phyloP scores from a whole-genome alignment of 2,888 invertebrate species.

The Euspilapteryx auroguttella region DNA sequence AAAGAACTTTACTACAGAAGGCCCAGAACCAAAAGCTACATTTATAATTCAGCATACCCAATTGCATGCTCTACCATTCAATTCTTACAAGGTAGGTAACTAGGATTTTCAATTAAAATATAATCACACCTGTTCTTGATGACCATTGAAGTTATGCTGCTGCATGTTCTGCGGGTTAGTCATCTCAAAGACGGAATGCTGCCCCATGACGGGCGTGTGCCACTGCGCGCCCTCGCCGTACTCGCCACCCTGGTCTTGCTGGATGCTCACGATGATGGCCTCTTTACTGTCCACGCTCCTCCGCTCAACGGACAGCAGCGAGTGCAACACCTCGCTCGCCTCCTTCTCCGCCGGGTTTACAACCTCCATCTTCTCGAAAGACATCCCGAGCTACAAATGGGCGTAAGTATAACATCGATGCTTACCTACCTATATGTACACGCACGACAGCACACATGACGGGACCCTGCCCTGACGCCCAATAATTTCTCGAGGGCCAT shows the following conservation, averaged over 20 bases:
- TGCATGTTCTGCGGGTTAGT: slow-evolving; percentile 37
- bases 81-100: too few species aligned
- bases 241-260: slow-evolving; percentile 43
- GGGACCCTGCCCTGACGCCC: too few species aligned
- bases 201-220: slow-evolving; percentile 64
- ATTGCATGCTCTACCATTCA: too few species aligned
- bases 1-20: too few species aligned
- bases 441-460: slow-evolving; percentile 50
- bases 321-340: slow-evolving; percentile 71
- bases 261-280: slow-evolving; percentile 51
- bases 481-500: too few species aligned
- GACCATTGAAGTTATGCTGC: slow-evolving; percentile 49
- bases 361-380: slow-evolving; percentile 63
- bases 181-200: slow-evolving; percentile 54
- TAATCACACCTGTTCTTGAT: slow-evolving; percentile 52
- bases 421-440: slow-evolving; percentile 10
- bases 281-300: slow-evolving; percentile 64
- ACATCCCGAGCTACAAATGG: slow-evolving; percentile 26
- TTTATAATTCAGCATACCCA: too few species aligned
- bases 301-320: slow-evolving; percentile 66
- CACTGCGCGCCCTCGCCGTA: slow-evolving; percentile 63
- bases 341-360: slow-evolving; percentile 71
- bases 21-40: too few species aligned
- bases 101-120: too few species aligned
- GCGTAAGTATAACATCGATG: slow-evolving; percentile 45